phyloP scores from a whole-genome alignment of 2,113 vertebrate genomes.

The Malurus alboscapulatus region DNA sequence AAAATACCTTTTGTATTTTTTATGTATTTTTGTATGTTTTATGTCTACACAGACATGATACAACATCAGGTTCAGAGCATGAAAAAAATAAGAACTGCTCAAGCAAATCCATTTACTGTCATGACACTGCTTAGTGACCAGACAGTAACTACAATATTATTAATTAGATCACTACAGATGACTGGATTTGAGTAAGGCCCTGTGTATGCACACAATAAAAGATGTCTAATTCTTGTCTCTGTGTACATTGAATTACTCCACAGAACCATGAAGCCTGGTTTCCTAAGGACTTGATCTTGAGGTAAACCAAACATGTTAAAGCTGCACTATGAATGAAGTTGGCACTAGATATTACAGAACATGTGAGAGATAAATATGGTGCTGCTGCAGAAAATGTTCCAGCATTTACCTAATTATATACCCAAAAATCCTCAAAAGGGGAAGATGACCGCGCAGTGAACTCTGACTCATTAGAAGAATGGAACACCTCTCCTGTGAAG shows the following conservation, averaged over 20 bases:
- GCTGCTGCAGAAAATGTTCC: neutral
- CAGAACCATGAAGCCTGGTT: neutral
- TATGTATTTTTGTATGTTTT: neutral
- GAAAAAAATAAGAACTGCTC: neutral
- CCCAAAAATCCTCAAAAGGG: neutral
- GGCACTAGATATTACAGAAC: neutral
- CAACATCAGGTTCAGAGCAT: neutral
- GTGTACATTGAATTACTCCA: neutral
- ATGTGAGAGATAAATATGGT: neutral
- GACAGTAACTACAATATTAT: neutral
- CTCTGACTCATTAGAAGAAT: neutral
- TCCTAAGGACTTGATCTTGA: neutral
- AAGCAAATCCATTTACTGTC: neutral
- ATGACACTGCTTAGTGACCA: neutral
- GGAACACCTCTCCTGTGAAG: neutral
- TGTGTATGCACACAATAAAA: neutral
- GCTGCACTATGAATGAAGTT: neutral
- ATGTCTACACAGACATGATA: neutral
- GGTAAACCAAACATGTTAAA: accelerated
- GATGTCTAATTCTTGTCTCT: neutral
- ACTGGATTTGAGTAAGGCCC: neutral
- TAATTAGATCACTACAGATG: neutral
- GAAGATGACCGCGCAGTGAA: neutral
- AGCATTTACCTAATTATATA: neutral
- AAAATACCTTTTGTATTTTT: neutral